Conservation (phyloP, 2,888 invertebrate species). For the Macroteleia sp. region DNA sequence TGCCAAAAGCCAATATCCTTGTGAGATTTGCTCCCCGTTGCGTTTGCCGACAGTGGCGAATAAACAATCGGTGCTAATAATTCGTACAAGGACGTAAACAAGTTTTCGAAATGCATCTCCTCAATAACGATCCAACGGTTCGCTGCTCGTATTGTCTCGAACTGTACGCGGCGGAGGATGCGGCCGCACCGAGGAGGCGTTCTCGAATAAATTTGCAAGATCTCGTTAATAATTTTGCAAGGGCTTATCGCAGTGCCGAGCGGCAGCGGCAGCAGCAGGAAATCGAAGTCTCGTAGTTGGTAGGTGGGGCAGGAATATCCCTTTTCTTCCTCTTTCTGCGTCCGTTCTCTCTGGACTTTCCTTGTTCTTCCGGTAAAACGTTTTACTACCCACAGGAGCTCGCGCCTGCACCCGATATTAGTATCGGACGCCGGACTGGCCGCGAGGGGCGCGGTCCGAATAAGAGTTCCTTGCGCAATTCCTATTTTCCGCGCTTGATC, state of each 20-base stretch:
- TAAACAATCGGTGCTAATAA: slow-evolving; percentile 41
- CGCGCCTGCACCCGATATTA: slow-evolving; percentile 69
- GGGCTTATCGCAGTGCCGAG: slow-evolving; percentile 65
- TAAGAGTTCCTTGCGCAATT: slow-evolving; percentile 71
- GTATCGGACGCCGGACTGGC: slow-evolving; percentile 71
- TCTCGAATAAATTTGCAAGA: slow-evolving; percentile 68
- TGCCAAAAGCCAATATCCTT: slow-evolving; percentile 35
- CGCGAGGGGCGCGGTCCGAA: slow-evolving; percentile 71
- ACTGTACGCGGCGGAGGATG: slow-evolving; percentile 4
- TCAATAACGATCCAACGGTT: slow-evolving; percentile 54
- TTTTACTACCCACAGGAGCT: slow-evolving; percentile 68
- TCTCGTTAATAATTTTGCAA: slow-evolving; percentile 70
- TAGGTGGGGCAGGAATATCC: slow-evolving; percentile 42
- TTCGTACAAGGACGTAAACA: slow-evolving; percentile 43
- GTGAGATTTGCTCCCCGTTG: background rate
- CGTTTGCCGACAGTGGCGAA: slow-evolving; percentile 16
- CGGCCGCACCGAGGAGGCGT: slow-evolving; percentile 34
- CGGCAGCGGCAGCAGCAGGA: slow-evolving; percentile 49
- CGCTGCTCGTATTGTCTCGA: slow-evolving; percentile 55
- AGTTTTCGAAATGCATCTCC: slow-evolving; percentile 41
- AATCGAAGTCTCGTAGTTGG: slow-evolving; percentile 66
- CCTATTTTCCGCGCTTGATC: slow-evolving; percentile 74
- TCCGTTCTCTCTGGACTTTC: slow-evolving; percentile 36
- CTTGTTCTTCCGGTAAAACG: slow-evolving; percentile 65
- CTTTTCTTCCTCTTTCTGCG: slow-evolving; percentile 18